Conservation (phyloP, 2,888 invertebrate species). For the Cactoblastis cactorum region DNA sequence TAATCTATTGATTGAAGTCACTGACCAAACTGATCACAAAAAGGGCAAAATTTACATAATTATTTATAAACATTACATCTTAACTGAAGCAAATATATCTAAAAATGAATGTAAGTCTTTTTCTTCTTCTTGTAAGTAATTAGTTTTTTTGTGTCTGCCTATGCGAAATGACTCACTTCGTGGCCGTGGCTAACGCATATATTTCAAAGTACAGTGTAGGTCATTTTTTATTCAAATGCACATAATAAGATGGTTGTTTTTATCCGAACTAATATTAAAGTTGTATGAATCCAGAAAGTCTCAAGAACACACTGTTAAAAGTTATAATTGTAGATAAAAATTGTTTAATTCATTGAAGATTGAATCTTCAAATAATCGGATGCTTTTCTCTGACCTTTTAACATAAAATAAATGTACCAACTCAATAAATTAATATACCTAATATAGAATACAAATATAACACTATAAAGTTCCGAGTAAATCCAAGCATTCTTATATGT, state of each 20-base stretch:
- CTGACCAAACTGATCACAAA: constrained; percentile 1
- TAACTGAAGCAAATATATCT: too few relatives aligned
- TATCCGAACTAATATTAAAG: not conserved
- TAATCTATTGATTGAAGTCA: not conserved
- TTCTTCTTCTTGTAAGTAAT: too few relatives aligned
- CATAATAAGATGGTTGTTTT: constrained; percentile 1
- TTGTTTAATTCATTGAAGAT: too few relatives aligned
- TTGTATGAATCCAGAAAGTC: not conserved
- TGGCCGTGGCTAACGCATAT: constrained; percentile 1
- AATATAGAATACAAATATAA: too few relatives aligned
- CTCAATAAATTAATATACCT: too few relatives aligned
- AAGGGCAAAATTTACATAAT: not conserved
- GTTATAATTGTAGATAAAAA: not conserved
- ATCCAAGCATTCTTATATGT: constrained; percentile 19
- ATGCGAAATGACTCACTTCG: constrained; percentile 2
- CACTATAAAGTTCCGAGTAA: not conserved
- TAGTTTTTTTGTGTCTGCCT: too few relatives aligned
- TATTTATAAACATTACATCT: not conserved
- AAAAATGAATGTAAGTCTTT: too few relatives aligned
- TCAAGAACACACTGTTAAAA: not conserved
- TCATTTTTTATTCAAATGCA: constrained; percentile 2
- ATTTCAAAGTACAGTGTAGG: not conserved
- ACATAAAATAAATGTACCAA: too few relatives aligned
- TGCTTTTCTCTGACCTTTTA: too few relatives aligned
- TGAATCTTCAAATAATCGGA: too few relatives aligned